A percentile compares a stretch with the other conserved stretches of the same genome.
Conservation (phyloP, 2,113 vertebrate species). For the Girardinichthys multiradiatus region DNA sequence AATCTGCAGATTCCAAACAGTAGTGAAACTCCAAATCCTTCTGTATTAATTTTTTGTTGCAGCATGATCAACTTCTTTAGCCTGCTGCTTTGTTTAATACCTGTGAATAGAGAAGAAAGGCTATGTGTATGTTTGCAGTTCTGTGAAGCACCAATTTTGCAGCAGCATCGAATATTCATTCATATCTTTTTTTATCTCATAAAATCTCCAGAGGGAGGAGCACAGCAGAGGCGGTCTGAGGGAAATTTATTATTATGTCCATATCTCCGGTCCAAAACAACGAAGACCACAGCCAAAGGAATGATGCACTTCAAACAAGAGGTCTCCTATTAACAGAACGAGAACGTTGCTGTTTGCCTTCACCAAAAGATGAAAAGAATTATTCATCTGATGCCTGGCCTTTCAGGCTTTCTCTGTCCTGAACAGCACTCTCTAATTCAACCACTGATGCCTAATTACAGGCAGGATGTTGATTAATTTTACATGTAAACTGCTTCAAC, state of each 20-base stretch:
- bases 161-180: constrained; percentile 53
- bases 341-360: constrained; percentile 51
- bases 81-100: neutral
- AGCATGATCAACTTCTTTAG: neutral
- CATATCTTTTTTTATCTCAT: constrained; percentile 2
- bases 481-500: constrained; percentile 44
- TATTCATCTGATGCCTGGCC: constrained; percentile 66
- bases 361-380: constrained; percentile 72
- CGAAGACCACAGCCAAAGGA: constrained; percentile 46
- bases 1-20: constrained; percentile 1
- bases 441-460: constrained; percentile 58
- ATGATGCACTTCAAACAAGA: constrained; percentile 61
- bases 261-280: constrained; percentile 22
- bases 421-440: constrained; percentile 43
- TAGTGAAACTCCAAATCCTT: constrained; percentile 3
- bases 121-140: neutral
- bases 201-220: constrained; percentile 27
- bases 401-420: constrained; percentile 61
- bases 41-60: neutral
- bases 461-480: constrained; percentile 60
- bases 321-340: constrained; percentile 45
- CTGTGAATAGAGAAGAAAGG: neutral
- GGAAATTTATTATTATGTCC: constrained; percentile 16
- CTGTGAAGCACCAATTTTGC: constrained; percentile 19
- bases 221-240: neutral